These are phyloP conservation scores for Lasioglossum baleicum DNA, from an alignment of 1,140 invertebrate species.

Conservation along the genomic window DNA sequence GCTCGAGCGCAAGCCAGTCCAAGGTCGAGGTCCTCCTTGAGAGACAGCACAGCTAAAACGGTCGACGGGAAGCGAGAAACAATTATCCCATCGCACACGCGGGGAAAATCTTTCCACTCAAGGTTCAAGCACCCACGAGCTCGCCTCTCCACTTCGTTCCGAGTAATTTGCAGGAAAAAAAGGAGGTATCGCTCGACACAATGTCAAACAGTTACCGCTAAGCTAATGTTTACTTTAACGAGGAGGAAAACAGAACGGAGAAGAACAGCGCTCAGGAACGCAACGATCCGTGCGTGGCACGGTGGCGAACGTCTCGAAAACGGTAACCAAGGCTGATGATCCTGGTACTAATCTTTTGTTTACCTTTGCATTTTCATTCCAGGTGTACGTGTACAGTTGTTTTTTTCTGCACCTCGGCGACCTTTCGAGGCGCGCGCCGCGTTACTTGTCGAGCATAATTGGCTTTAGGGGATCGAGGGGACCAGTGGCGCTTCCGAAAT, in stretches of 20 bases:
- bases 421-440: not conserved
- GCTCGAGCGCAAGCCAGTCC: not conserved
- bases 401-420: not conserved
- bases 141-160: conserved; percentile 8
- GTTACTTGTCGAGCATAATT: not conserved
- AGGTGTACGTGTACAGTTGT: too few relatives aligned
- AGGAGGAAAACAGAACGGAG: conserved; percentile 24
- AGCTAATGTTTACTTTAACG: conserved; percentile 30
- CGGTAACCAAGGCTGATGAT: not conserved
- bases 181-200: conserved; percentile 32
- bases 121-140: not conserved
- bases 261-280: conserved; percentile 23
- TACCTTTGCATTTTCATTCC: too few relatives aligned
- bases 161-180: conserved; percentile 34
- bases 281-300: conserved; percentile 1
- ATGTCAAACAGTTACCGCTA: conserved; percentile 42
- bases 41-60: not conserved
- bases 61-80: not conserved
- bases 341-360: too few relatives aligned
- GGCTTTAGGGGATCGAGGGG: not conserved
- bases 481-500: not conserved
- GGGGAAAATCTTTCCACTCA: not conserved
- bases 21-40: not conserved
- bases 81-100: not conserved
- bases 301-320: not conserved